These are phyloP conservation scores for Phrynocephalus versicolor DNA, from an alignment of 2,113 vertebrate species.

Conservation along the genomic window DNA sequence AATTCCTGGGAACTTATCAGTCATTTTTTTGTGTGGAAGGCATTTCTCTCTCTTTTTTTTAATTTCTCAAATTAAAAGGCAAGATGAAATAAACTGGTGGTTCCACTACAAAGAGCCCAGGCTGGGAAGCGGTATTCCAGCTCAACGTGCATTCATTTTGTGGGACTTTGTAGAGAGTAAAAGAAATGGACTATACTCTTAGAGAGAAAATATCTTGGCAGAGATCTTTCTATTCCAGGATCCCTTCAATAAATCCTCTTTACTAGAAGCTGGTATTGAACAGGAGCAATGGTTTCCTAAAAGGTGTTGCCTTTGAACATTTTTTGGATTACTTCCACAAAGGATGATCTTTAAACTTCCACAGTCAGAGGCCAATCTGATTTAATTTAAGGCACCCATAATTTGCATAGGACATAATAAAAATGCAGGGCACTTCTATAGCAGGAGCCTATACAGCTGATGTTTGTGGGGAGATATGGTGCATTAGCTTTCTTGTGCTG, in stretches of 20 bases:
- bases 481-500: constrained; percentile 23
- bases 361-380: constrained; percentile 16
- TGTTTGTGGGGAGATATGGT: not conserved
- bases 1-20: not conserved
- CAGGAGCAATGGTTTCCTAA: constrained; percentile 5
- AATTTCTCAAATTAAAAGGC: not conserved
- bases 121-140: too few relatives aligned
- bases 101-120: not conserved
- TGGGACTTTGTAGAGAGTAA: not conserved
- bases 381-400: constrained; percentile 11
- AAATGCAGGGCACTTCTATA: constrained; percentile 18
- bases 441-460: not conserved
- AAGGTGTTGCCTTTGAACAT: constrained; percentile 16
- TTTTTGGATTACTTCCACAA: constrained; percentile 29
- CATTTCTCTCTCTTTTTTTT: not conserved
- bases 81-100: not conserved
- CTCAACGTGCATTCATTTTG: not conserved
- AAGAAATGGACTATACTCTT: not conserved
- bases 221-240: not conserved
- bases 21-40: too few relatives aligned
- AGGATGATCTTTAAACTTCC: constrained; percentile 23
- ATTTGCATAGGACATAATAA: constrained; percentile 27
- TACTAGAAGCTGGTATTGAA: not conserved
- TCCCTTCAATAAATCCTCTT: not conserved
- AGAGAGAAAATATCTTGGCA: not conserved